phyloP scores from a whole-genome alignment of 2,113 vertebrate genomes.

The Peucedramus taeniatus region DNA sequence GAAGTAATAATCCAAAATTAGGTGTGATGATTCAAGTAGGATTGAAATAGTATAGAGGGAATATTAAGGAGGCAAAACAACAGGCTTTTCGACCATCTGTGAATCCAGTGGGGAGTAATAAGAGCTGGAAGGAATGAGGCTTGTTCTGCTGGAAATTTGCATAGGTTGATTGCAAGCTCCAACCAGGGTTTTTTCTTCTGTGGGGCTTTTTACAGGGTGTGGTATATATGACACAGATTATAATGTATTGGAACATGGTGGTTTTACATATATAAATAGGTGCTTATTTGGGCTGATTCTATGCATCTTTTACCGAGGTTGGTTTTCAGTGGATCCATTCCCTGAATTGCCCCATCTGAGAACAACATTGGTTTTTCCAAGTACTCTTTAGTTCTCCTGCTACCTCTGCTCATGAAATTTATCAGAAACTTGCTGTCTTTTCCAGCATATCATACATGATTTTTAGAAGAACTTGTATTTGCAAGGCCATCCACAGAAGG shows the following conservation, averaged over 20 bases:
- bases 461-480: background rate
- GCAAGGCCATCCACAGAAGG: background rate
- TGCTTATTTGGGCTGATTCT: background rate
- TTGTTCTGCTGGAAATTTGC: background rate
- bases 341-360: background rate
- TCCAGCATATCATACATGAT: background rate
- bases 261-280: background rate
- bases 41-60: background rate
- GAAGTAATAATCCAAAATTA: conserved; percentile 1
- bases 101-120: background rate
- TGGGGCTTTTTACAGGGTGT: background rate
- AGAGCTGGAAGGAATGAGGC: background rate
- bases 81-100: background rate
- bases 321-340: background rate
- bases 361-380: background rate
- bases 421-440: background rate
- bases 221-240: background rate
- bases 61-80: background rate
- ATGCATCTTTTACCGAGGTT: background rate
- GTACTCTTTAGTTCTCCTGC: background rate
- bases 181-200: background rate
- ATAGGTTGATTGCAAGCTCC: background rate
- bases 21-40: background rate
- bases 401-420: background rate
- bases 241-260: background rate